These are phyloP conservation scores for Anguilla megastoma DNA, from an alignment of 2,797 vertebrate genomes.

Conservation along the genomic window DNA sequence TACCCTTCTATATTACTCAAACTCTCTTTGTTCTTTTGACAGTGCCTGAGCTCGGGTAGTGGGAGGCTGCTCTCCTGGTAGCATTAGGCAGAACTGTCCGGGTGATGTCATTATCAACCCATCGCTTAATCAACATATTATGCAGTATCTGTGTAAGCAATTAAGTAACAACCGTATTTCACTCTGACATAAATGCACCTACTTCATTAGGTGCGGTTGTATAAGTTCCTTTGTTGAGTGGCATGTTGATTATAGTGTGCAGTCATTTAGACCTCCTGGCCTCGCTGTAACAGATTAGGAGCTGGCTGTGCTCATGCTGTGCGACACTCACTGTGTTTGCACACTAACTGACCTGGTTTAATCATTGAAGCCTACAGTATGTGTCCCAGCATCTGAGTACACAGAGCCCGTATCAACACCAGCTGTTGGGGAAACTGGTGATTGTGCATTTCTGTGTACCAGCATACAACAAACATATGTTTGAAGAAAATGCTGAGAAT, in stretches of 20 bases:
- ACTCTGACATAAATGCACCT: not conserved
- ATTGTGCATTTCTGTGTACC: not conserved
- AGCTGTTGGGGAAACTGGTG: conserved; percentile 1
- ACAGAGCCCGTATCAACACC: not conserved
- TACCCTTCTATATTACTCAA: too few species aligned
- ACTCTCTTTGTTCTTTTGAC: too few species aligned
- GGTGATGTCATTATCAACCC: too few species aligned
- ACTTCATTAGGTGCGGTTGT: not conserved
- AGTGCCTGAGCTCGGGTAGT: too few species aligned
- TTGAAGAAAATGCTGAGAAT: not conserved
- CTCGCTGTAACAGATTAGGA: not conserved
- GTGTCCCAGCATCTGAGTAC: not conserved
- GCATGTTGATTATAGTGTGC: not conserved
- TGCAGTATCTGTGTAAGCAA: not conserved
- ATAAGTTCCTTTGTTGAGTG: not conserved
- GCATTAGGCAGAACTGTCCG: too few species aligned
- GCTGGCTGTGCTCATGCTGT: not conserved
- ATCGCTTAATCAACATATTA: not conserved
- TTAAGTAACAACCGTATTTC: not conserved
- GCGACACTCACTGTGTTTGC: not conserved
- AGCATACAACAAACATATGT: not conserved
- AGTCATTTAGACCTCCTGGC: not conserved
- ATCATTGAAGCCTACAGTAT: not conserved
- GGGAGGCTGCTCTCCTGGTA: too few species aligned
- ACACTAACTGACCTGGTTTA: not conserved